Percentiles rank a stretch among this genome's conserved stretches.
These are phyloP conservation scores for Elgonia sp. DNA, from an alignment of 2,888 invertebrate genomes.

Conservation along the genomic window DNA sequence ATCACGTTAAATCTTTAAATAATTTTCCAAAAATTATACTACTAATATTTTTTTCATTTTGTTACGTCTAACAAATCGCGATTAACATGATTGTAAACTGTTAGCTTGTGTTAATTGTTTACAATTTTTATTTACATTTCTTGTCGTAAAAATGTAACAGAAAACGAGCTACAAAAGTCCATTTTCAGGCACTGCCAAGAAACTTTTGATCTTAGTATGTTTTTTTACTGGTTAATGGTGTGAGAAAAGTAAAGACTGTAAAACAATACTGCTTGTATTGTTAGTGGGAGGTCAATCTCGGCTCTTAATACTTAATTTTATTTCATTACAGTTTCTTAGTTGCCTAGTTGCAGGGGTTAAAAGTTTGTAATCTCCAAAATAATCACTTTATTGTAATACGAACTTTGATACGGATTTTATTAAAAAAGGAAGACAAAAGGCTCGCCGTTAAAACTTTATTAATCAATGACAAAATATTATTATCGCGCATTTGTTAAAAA, in stretches of 20 bases:
- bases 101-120: neutral
- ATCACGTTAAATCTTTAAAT: too few relatives aligned
- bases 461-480: too few relatives aligned
- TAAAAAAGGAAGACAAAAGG: slow-evolving; percentile 9
- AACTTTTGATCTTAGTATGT: slow-evolving; percentile 46
- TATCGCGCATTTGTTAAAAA: too few relatives aligned
- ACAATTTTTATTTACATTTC: neutral
- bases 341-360: slow-evolving; percentile 1
- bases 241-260: slow-evolving; percentile 56
- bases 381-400: slow-evolving; percentile 41
- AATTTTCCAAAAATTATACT: too few relatives aligned
- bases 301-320: slow-evolving; percentile 59
- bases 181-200: slow-evolving; percentile 43
- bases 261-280: slow-evolving; percentile 50
- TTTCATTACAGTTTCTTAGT: slow-evolving; percentile 38
- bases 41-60: too few relatives aligned
- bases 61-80: too few relatives aligned
- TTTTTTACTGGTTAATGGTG: slow-evolving; percentile 49
- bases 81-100: too few relatives aligned
- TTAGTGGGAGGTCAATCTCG: slow-evolving; percentile 37
- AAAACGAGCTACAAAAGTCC: slow-evolving; percentile 23
- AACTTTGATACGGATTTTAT: too few relatives aligned
- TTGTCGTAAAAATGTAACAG: slow-evolving; percentile 15
- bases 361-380: slow-evolving; percentile 45
- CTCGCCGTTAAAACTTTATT: slow-evolving; percentile 3